phyloP scores from a whole-genome alignment of 2,113 vertebrate species.

The Anser brachyrhynchus region DNA sequence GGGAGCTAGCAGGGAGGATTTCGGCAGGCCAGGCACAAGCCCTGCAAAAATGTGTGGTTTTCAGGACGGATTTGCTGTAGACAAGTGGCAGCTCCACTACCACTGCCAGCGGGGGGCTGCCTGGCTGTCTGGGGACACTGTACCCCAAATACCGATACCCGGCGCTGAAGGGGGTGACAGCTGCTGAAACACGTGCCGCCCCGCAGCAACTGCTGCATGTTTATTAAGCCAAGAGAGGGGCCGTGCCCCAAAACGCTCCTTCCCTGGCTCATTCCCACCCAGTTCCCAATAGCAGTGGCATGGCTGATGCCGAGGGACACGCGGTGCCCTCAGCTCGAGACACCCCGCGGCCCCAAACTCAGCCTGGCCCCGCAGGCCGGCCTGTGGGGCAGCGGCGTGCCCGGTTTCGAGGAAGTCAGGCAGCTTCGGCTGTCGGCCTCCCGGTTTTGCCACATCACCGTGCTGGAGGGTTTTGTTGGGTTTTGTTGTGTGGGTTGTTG shows the following conservation, averaged over 20 bases:
- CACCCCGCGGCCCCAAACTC: too few relatives aligned
- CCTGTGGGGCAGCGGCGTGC: neutral
- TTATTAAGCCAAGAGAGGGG: fast-evolving
- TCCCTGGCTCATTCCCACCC: too few relatives aligned
- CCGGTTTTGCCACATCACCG: neutral
- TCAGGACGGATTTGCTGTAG: fast-evolving
- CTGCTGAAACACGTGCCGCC: too few relatives aligned
- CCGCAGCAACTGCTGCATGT: fast-evolving
- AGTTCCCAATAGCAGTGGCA: too few relatives aligned
- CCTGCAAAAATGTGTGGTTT: neutral
- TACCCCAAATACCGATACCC: too few relatives aligned
- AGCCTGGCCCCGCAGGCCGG: neutral
- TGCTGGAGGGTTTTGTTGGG: too few relatives aligned
- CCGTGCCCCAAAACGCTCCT: fast-evolving
- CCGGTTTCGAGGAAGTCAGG: neutral
- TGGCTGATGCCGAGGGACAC: too few relatives aligned
- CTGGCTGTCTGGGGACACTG: neutral
- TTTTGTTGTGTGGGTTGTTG: neutral
- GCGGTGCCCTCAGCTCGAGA: too few relatives aligned
- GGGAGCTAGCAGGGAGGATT: neutral
- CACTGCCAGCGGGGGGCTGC: fast-evolving
- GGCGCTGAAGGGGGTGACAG: neutral
- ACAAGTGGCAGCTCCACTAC: fast-evolving
- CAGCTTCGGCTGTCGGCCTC: neutral
- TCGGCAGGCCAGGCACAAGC: neutral